phyloP scores from a whole-genome alignment of 2,113 vertebrate species.

The Atractosteus spatula region DNA sequence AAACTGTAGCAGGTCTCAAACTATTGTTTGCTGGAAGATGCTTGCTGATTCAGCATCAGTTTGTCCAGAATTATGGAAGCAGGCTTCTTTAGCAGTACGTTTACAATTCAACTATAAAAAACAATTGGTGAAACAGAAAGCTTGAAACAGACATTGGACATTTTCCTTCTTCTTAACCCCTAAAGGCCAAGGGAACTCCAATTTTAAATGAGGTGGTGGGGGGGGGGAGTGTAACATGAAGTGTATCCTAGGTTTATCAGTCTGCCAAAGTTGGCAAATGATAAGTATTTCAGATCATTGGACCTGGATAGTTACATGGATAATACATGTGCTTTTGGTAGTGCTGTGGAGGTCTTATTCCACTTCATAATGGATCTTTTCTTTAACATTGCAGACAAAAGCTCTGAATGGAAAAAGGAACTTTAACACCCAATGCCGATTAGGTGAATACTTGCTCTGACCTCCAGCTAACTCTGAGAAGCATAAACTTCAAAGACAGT shows the following conservation, averaged over 20 bases:
- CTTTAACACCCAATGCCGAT: neutral
- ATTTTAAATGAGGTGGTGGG: neutral
- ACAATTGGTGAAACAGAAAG: constrained; percentile 49
- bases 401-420: neutral
- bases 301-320: constrained; percentile 8
- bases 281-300: too few relatives aligned
- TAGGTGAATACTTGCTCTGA: constrained; percentile 41
- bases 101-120: constrained; percentile 55
- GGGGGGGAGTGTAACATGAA: neutral
- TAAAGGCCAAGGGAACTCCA: too few relatives aligned
- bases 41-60: neutral
- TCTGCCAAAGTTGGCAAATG: too few relatives aligned
- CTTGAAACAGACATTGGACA: constrained; percentile 1
- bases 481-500: constrained; percentile 52
- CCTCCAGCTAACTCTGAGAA: constrained; percentile 47
- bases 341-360: too few relatives aligned
- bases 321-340: neutral
- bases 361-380: too few relatives aligned
- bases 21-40: constrained; percentile 22
- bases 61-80: neutral
- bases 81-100: constrained; percentile 43
- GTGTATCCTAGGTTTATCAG: neutral
- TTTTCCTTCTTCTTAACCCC: too few relatives aligned
- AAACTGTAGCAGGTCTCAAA: too few relatives aligned
- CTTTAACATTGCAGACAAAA: constrained; percentile 13